Evolutionary conservation across 1,140 invertebrate species (phyloP).

Genomic region (Campoletis sonorensis): DNA sequence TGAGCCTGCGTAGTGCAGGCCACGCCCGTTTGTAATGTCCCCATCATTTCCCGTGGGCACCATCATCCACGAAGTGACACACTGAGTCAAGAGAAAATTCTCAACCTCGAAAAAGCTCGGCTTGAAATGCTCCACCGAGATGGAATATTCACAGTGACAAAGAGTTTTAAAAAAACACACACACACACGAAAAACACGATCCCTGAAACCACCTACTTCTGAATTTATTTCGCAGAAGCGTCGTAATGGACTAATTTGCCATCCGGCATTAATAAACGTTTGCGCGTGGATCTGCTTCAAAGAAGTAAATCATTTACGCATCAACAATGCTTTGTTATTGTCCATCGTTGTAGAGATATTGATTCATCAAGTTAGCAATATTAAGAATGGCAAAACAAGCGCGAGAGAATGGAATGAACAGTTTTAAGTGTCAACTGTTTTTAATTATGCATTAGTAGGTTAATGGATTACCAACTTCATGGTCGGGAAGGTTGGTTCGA

Average conservation of each 20-base stretch:
- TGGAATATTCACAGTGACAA: background rate
- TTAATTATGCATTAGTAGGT: too few species aligned
- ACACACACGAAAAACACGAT: background rate
- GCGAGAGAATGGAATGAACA: too few species aligned
- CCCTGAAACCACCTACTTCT: background rate
- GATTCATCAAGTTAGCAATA: background rate
- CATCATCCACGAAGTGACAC: background rate
- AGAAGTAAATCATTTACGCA: too few species aligned
- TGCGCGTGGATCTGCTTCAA: too few species aligned
- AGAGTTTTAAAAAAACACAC: background rate
- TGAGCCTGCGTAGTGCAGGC: constrained; percentile 4
- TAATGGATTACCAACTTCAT: background rate
- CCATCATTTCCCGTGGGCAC: constrained; percentile 6
- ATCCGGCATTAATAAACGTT: background rate
- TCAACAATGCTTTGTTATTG: too few species aligned
- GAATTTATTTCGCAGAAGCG: background rate
- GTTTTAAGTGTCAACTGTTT: too few species aligned
- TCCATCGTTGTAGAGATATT: too few species aligned
- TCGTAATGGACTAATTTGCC: too few species aligned
- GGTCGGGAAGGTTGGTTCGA: too few species aligned
- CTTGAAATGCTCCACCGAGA: constrained; percentile 5
- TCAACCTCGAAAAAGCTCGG: constrained; percentile 6
- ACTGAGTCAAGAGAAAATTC: background rate
- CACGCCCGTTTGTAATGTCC: background rate
- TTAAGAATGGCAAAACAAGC: background rate